These are phyloP conservation scores for Thalpophila matura DNA, from an alignment of 2,888 invertebrate genomes.

Conservation along the genomic window DNA sequence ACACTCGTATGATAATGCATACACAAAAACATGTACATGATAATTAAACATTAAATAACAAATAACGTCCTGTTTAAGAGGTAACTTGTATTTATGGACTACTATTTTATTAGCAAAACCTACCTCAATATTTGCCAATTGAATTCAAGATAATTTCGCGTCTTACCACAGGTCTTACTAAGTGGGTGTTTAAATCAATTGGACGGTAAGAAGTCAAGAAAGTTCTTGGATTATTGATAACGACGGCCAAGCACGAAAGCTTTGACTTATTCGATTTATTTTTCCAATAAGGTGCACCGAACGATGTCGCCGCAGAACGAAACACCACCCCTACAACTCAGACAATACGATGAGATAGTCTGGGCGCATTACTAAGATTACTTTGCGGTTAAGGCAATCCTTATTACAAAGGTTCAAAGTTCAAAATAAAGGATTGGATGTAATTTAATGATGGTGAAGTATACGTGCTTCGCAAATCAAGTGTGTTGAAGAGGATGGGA, in stretches of 20 bases:
- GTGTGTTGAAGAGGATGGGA: conserved; percentile 88
- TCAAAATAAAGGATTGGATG: conserved; percentile 67
- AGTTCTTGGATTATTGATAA: conserved; percentile 75
- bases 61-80: conserved; percentile 31
- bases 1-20: background rate
- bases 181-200: conserved; percentile 71
- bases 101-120: conserved; percentile 29
- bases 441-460: conserved; percentile 63
- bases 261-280: conserved; percentile 79
- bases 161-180: conserved; percentile 29
- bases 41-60: conserved; percentile 24
- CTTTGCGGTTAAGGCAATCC: conserved; percentile 59
- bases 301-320: conserved; percentile 83
- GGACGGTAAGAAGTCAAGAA: conserved; percentile 71
- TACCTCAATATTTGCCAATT: conserved; percentile 30
- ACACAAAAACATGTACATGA: conserved; percentile 13
- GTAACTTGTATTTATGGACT: conserved; percentile 19
- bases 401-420: conserved; percentile 72
- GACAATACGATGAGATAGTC: conserved; percentile 75
- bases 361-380: conserved; percentile 70
- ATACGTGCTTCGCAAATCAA: conserved; percentile 90
- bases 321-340: conserved; percentile 80
- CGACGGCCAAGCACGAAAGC: conserved; percentile 78
- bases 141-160: conserved; percentile 43
- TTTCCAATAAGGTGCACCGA: conserved; percentile 80